A percentile compares a stretch with the other conserved stretches of the same genome.
Conservation (phyloP, 2,888 invertebrate genomes). For the Hydrotaea diabolus region DNA sequence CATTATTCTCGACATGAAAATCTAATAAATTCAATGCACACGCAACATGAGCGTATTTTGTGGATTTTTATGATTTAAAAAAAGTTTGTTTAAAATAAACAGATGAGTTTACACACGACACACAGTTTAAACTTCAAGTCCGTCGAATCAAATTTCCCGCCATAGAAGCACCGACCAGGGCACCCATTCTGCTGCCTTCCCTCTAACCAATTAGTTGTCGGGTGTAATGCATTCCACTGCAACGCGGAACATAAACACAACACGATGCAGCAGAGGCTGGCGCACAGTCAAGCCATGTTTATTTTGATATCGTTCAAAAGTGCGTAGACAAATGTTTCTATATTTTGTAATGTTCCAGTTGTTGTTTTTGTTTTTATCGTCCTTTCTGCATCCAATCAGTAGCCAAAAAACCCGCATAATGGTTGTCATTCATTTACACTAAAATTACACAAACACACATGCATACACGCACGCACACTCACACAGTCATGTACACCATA, state of each 20-base stretch:
- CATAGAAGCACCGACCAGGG: too few species aligned
- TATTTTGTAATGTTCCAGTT: conserved; percentile 26
- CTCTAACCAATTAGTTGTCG: conserved; percentile 51
- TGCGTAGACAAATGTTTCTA: conserved; percentile 32
- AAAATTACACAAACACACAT: conserved; percentile 46
- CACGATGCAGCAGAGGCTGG: not conserved
- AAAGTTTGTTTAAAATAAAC: conserved; percentile 42
- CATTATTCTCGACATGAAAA: not conserved
- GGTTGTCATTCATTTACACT: conserved; percentile 72
- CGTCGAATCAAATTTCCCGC: not conserved
- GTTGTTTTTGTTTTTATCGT: not conserved
- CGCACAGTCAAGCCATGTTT: conserved; percentile 44
- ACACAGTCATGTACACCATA: conserved; percentile 66
- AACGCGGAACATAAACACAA: not conserved
- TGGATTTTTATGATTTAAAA: conserved; percentile 47
- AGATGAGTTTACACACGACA: conserved; percentile 15
- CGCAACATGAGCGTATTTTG: not conserved
- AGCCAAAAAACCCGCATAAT: conserved; percentile 75
- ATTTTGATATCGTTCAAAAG: conserved; percentile 21
- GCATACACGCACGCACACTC: not conserved
- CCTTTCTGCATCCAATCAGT: conserved; percentile 67
- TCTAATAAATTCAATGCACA: conserved; percentile 54
- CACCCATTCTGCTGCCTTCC: too few species aligned
- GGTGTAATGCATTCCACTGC: not conserved
- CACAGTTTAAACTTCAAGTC: conserved; percentile 17